A percentile compares a stretch with the other conserved stretches of the same genome.
Evolutionary conservation across 37 sponge, comb jelly and placozoan species (phyloP).

Genomic region (Corticium candelabrum): DNA sequence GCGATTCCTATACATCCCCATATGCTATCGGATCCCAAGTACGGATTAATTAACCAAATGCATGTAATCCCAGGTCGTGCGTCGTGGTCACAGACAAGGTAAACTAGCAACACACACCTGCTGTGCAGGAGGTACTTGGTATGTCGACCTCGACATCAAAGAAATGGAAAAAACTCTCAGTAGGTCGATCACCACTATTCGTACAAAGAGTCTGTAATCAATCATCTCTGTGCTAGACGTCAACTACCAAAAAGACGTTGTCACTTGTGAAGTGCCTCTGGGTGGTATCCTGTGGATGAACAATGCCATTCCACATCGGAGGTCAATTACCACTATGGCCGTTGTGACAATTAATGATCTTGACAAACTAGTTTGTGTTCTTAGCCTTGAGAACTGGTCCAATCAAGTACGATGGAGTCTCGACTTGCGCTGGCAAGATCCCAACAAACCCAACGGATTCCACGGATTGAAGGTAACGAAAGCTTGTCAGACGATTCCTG

Average conservation of each 20-base stretch:
- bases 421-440: conserved; percentile 74
- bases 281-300: conserved; percentile 67
- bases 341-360: neutral
- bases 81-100: conserved; percentile 58
- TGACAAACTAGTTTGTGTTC: neutral
- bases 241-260: conserved; percentile 43
- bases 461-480: neutral
- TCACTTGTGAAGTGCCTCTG: conserved; percentile 69
- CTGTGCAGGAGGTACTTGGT: conserved; percentile 81
- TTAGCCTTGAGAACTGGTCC: conserved; percentile 49
- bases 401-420: conserved; percentile 71
- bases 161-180: conserved; percentile 56
- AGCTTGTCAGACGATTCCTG: too few relatives aligned
- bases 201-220: too few relatives aligned
- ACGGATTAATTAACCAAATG: too few relatives aligned
- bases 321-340: neutral
- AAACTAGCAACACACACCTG: conserved; percentile 69
- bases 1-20: neutral
- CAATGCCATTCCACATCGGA: conserved; percentile 70
- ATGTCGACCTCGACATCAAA: conserved; percentile 47
- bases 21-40: too few relatives aligned
- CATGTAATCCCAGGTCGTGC: conserved; percentile 32
- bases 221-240: neutral
- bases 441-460: conserved; percentile 55
- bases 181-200: neutral